Evolutionary conservation across 2,797 vertebrate species (phyloP).

Genomic region (Molossus alvarezi): DNA sequence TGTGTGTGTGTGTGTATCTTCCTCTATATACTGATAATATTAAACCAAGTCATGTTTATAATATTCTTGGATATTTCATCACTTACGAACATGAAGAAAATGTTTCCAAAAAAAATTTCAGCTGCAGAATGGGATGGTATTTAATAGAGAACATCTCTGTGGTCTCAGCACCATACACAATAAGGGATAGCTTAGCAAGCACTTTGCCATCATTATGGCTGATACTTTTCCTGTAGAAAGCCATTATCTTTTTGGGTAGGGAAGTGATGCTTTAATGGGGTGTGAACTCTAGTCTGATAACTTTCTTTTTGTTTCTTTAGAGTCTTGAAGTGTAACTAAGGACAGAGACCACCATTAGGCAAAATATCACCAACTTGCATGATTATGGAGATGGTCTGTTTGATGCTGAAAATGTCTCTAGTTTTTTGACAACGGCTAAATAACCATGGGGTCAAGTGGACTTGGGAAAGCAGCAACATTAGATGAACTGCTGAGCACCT

Average conservation of each 20-base stretch:
- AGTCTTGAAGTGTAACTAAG: conserved; percentile 81
- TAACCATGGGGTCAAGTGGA: conserved; percentile 94
- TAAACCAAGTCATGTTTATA: conserved; percentile 1
- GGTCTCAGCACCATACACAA: neutral
- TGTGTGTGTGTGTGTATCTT: neutral
- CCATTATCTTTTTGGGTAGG: neutral
- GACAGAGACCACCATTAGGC: conserved; percentile 77
- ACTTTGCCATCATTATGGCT: neutral
- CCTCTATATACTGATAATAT: neutral
- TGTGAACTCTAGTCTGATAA: neutral
- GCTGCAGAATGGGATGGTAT: neutral
- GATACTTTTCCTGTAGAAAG: neutral
- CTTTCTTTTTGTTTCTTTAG: conserved; percentile 76
- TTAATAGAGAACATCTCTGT: neutral
- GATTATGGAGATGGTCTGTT: conserved; percentile 84
- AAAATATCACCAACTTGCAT: conserved; percentile 50
- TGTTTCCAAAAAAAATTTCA: neutral
- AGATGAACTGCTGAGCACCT: conserved; percentile 94
- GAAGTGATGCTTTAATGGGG: neutral
- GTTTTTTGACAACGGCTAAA: conserved; percentile 89
- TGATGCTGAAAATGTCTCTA: conserved; percentile 87
- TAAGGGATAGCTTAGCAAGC: neutral
- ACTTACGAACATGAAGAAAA: conserved; percentile 41
- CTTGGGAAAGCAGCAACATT: conserved; percentile 96
- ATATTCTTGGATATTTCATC: neutral